Base-by-base conservation (phyloP, 92 coral and sea anemone genomes). In the Muricea muricata region DNA sequence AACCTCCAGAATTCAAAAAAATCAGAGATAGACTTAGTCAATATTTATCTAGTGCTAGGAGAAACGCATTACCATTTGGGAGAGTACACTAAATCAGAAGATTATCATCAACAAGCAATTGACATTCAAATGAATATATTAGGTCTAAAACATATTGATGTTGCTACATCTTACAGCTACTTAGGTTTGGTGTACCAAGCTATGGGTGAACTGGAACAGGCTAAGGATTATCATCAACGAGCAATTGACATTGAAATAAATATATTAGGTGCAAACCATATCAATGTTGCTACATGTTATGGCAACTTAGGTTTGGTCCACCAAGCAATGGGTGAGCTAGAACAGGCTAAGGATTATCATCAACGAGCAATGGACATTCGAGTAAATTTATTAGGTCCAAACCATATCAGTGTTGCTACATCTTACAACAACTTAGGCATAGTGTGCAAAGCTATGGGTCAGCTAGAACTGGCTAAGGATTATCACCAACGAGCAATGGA, bases 61-160 rank as follows among this genome's bases (percentile, higher is more conserved):
- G 5, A 40, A 32, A 14, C 47, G 41, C 31, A 82, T 45, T 47
- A 15, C 15, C 30, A 18, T 1, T 34, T 20, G 7, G 73, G 86
- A 40, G 52, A 86, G 37, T 42, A 28, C 34, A 73, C 56, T 39
- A 20, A 15, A 12, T 85, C 90, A 29, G 79, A 39, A 35, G 18
- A 74, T 40, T 28, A 84, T 57, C 70, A 34, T 40, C 12, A 73
- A 3, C 57, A 3, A 12, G 75, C 88, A 32, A 32, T 18, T 3
- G 18, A 24, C n/a, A 74, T 74, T 73, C 73, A 50, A 24, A 28
- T 73, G 21, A 50, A 74, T 37, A 57, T 33, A 57, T 61, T 74
- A n/a, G 82, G 83, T 24, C 70, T 32, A 24, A 80, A 73, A n/a
- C 80, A 84, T 42, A 34, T 40, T 23, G 84, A 56, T 17, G 61